Base-by-base conservation (phyloP, 2,113 vertebrate genomes). In the Phalacrocorax brasilianus region DNA sequence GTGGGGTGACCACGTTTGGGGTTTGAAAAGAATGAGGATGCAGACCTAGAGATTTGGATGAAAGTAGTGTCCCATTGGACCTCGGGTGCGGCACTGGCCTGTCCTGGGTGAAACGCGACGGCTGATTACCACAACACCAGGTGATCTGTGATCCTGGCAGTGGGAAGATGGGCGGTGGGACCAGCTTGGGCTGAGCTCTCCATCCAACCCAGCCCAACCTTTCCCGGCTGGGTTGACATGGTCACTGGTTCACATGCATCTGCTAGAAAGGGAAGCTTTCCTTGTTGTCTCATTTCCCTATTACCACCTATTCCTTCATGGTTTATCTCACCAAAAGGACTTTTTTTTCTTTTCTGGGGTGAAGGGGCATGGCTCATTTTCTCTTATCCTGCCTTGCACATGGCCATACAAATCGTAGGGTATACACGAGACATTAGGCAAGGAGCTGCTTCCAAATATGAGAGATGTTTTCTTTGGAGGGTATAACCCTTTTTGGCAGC, bases 51-150 rank as follows among this genome's bases (percentile, higher is more conserved):
- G 33, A 68, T 88, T 21, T 59, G 49, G 30, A 12, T 93, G 49
- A 50, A 81, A 72, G 18, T 23, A 50, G 38, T 10, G 26, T 82
- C 35, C 40, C 21, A 0, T 1, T 52, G 66, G n/a, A 40, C 38
- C 55, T 67, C 1, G 44, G 52, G 30, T 72, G 45, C 30, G 62
- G 40, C n/a, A 59, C 10, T 52, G 33, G 12, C 56, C 33, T 79
- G 42, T 61, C 40, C n/a, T 0, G 2, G 33, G 24, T 65, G 66
- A 74, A 86, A 65, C 0, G 2, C 0, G 3, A 5, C 5, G 3
- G 28, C 59, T 45, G 10, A 33, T 58, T 73, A 27, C 59, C 23
- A 14, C 27, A 80, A 49, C 49, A 55, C 52, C 32, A 62, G 45
- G 20, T 61, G 23, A 61, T 53, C 6, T 45, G 0, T 2, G 0